Percentiles rank a stretch among this genome's conserved stretches.
phyloP scores from a whole-genome alignment of 1,140 invertebrate species.

The Drosophila kanapiae region DNA sequence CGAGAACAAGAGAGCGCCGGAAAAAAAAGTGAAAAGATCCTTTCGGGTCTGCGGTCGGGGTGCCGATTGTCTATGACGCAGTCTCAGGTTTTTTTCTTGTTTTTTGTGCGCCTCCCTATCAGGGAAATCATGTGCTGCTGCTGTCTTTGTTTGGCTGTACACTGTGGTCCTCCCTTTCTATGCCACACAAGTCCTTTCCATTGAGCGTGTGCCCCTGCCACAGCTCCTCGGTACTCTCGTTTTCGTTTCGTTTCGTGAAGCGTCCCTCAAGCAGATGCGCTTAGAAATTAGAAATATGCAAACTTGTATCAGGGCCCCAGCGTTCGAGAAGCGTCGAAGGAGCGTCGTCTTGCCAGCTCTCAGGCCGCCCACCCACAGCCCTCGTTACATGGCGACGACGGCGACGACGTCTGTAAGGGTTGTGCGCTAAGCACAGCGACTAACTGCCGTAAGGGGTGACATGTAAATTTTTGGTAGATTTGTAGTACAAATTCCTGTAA shows the following conservation, averaged over 20 bases:
- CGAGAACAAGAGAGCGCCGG: constrained; percentile 17
- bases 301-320: constrained; percentile 79
- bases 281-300: constrained; percentile 84
- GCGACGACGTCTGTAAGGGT: constrained; percentile 60
- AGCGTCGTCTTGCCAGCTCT: constrained; percentile 8
- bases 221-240: constrained; percentile 63
- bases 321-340: constrained; percentile 37
- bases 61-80: constrained; percentile 72
- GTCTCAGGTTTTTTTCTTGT: constrained; percentile 48
- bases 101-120: constrained; percentile 55
- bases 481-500: constrained; percentile 83
- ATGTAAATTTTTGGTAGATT: constrained; percentile 72
- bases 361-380: background rate
- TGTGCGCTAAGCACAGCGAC: constrained; percentile 47
- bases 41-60: constrained; percentile 69
- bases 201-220: constrained; percentile 52
- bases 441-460: constrained; percentile 45
- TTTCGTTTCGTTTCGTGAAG: constrained; percentile 45
- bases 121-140: constrained; percentile 69
- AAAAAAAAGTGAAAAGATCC: constrained; percentile 82
- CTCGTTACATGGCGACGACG: constrained; percentile 26
- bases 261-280: constrained; percentile 71
- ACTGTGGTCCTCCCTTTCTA: constrained; percentile 9
- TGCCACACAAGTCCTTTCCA: constrained; percentile 51
- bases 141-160: constrained; percentile 15